Evolutionary conservation across 1,140 invertebrate genomes (phyloP), one percentile per base, ranked within the genome.

Genomic region (Grapholita molesta): DNA sequence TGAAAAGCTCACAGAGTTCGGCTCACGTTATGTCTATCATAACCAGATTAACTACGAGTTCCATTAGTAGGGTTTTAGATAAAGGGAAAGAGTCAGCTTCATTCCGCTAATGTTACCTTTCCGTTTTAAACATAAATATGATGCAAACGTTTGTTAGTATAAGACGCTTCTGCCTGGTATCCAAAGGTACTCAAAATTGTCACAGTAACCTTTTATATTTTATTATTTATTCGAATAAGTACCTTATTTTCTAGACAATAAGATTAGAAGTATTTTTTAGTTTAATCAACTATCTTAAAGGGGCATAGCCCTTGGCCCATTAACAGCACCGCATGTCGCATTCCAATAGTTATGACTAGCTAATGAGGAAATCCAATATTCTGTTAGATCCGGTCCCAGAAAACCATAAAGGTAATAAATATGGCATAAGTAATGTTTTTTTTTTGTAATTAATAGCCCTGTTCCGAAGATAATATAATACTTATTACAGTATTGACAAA

Each of bases 261-360:
- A 48, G 18, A 48, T 48, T 48, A 2, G 11, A 15, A 42, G 38
- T 1, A 42, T 15, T 15, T 15, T 48, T 9, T 5, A 48, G 6
- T 12, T 15, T 2, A 69, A 64, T 69, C 32, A 9, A 7, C 42
- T 21, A 15, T 42, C 67, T 66, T 77, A 79, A 80, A 71, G 72
- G 79, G 69, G 71, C 73, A 76, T 76, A 80, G 76, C 70, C 77
- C 79, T 81, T 77, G 68, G 69, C 73, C 78, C 75, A 81, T 82
- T 83, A 83, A 76, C 33, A 38, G 67, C 66, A 70, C 66, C 55
- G 48, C 64, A 35, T 72, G 32, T 21, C 67, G 57, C 78, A 84
- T 83, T 80, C 75, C 77, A 69, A 79, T 55, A 33, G 38, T 70
- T 66, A 66, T 52, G 28, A 42, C 32, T 65, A 67, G 8, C 21